A percentile compares a stretch with the other conserved stretches of the same genome.
These are phyloP conservation scores for Poeciliopsis retropinna DNA, from an alignment of 2,113 vertebrate genomes.

Conservation along the genomic window DNA sequence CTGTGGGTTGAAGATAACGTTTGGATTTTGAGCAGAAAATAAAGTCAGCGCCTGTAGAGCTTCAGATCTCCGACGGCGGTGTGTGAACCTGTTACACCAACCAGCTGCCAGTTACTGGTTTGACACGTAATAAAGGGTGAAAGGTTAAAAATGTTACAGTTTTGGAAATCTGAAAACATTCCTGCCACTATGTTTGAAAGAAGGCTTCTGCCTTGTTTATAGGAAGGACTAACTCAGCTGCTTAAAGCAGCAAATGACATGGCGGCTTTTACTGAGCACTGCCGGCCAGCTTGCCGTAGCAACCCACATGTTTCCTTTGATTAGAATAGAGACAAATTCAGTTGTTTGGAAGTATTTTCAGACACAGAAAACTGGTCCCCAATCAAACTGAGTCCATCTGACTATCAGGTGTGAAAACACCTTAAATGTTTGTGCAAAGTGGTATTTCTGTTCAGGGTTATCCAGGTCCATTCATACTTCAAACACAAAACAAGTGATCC, in stretches of 20 bases:
- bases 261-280: background rate
- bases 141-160: too few relatives aligned
- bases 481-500: background rate
- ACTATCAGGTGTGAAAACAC: too few relatives aligned
- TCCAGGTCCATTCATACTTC: background rate
- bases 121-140: too few relatives aligned
- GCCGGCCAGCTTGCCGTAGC: background rate
- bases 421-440: background rate
- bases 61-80: background rate
- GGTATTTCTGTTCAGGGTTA: background rate
- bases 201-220: background rate
- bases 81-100: background rate
- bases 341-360: too few relatives aligned
- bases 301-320: background rate
- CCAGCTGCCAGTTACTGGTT: too few relatives aligned
- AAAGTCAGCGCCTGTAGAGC: background rate
- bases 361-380: too few relatives aligned
- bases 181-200: background rate
- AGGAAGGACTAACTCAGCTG: background rate
- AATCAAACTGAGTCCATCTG: too few relatives aligned
- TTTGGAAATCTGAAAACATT: too few relatives aligned
- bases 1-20: background rate
- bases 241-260: background rate
- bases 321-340: background rate
- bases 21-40: constrained; percentile 2